Evolutionary conservation across 30 jellyfish, hydroid and myxozoan genomes (phyloP).

Genomic region (Catostylus mosaicus): DNA sequence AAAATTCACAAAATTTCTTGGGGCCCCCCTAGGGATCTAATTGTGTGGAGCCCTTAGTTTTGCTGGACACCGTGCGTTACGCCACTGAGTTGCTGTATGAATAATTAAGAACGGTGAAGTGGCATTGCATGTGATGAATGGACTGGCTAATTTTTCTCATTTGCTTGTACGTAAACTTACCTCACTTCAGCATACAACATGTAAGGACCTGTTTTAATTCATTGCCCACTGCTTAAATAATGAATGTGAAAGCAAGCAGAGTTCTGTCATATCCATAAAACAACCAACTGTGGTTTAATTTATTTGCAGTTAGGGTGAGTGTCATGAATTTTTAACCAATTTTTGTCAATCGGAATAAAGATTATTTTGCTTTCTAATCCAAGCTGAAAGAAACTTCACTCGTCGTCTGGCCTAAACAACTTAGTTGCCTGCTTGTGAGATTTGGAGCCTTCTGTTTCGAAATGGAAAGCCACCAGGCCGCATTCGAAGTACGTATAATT

Average conservation of each 20-base stretch:
- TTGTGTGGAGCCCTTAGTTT: no score
- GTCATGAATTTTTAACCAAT: slow-evolving; percentile 22
- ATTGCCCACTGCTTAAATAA: background rate
- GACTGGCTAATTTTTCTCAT: no score
- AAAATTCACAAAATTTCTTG: no score
- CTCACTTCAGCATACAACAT: background rate
- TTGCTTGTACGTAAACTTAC: background rate
- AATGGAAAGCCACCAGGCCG: slow-evolving; percentile 2
- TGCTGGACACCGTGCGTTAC: no score
- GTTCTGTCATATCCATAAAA: background rate
- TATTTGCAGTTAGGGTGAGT: background rate
- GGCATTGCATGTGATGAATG: no score
- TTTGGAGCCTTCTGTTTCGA: background rate
- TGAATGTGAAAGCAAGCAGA: background rate
- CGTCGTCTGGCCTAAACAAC: background rate
- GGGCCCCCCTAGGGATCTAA: no score
- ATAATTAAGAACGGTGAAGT: no score
- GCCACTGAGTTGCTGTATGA: no score
- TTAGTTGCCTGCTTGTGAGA: background rate
- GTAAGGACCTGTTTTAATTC: background rate
- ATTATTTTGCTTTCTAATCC: slow-evolving; percentile 1
- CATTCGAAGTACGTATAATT: slow-evolving; percentile 2
- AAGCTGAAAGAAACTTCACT: background rate
- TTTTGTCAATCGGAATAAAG: background rate
- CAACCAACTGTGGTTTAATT: slow-evolving; percentile 29